Evolutionary conservation across 1,140 invertebrate species (phyloP).

Genomic region (Gonatopus flavifemur): DNA sequence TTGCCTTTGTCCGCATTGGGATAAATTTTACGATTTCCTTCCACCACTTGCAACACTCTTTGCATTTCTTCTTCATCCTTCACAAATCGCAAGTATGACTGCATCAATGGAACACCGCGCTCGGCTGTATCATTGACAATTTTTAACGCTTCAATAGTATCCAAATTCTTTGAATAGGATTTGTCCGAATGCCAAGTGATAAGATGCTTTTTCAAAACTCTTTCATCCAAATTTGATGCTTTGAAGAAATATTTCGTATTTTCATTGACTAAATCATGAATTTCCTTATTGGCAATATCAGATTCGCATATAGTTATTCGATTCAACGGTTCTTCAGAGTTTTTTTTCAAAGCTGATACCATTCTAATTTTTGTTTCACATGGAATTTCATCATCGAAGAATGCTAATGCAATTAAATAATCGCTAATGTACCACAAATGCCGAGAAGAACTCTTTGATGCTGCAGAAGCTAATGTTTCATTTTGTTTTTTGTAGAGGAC

Average conservation of each 20-base stretch:
- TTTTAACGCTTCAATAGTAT: background rate
- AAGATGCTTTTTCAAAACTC: background rate
- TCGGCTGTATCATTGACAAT: too few relatives aligned
- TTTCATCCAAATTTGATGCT: background rate
- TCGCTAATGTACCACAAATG: constrained; percentile 3
- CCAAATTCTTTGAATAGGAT: background rate
- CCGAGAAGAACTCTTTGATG: constrained; percentile 6
- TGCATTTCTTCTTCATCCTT: too few relatives aligned
- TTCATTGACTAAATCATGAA: constrained; percentile 12
- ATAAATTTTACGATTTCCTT: too few relatives aligned
- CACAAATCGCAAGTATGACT: too few relatives aligned
- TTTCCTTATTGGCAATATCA: constrained; percentile 8
- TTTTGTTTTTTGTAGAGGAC: constrained; percentile 1
- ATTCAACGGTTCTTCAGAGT: constrained; percentile 4
- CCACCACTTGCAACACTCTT: too few relatives aligned
- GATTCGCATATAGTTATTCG: constrained; percentile 2
- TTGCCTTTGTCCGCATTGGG: too few relatives aligned
- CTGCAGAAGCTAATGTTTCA: background rate
- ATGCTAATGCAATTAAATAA: background rate
- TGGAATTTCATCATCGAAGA: constrained; percentile 5
- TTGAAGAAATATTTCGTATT: constrained; percentile 4
- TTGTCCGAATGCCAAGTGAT: background rate
- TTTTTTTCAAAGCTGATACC: constrained; percentile 11
- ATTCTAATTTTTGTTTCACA: constrained; percentile 11
- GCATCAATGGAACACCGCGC: too few relatives aligned